phyloP scores from a whole-genome alignment of 1,140 invertebrate species.

The Cotesia chilonis region DNA sequence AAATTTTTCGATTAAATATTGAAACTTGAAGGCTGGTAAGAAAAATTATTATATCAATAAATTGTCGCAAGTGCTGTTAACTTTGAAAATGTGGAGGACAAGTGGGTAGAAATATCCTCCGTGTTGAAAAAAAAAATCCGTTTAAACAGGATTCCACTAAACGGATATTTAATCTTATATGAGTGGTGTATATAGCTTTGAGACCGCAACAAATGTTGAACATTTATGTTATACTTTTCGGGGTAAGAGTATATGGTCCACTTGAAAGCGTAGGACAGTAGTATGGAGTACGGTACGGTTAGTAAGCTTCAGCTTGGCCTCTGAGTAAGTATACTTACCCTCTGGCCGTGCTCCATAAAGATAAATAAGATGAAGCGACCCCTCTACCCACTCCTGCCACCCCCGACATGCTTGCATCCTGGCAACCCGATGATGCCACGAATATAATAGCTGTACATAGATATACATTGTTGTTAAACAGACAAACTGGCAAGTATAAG shows the following conservation, averaged over 20 bases:
- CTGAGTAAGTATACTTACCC: slow-evolving; percentile 65
- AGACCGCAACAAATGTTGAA: slow-evolving; percentile 12
- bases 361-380: slow-evolving; percentile 60
- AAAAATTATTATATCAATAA: slow-evolving; percentile 12
- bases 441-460: slow-evolving; percentile 24
- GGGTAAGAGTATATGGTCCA: slow-evolving; percentile 14
- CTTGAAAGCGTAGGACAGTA: slow-evolving; percentile 4
- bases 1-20: neutral
- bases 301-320: slow-evolving; percentile 30
- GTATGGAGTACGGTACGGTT: neutral
- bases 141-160: slow-evolving; percentile 17
- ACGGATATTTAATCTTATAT: slow-evolving; percentile 33
- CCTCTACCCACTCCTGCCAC: slow-evolving; percentile 30
- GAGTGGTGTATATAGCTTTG: neutral
- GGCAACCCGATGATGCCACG: slow-evolving; percentile 27
- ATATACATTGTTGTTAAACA: slow-evolving; percentile 1
- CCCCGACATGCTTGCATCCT: slow-evolving; percentile 17
- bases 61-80: slow-evolving; percentile 9
- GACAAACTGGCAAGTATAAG: slow-evolving; percentile 23
- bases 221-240: neutral
- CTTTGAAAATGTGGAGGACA: neutral
- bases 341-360: slow-evolving; percentile 66
- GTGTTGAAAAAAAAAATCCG: slow-evolving; percentile 22
- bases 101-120: neutral
- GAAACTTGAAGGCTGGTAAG: slow-evolving; percentile 3